These are phyloP conservation scores for Lepetodrilus schrolli DNA, from an alignment of 2,888 invertebrate species.

Conservation along the genomic window DNA sequence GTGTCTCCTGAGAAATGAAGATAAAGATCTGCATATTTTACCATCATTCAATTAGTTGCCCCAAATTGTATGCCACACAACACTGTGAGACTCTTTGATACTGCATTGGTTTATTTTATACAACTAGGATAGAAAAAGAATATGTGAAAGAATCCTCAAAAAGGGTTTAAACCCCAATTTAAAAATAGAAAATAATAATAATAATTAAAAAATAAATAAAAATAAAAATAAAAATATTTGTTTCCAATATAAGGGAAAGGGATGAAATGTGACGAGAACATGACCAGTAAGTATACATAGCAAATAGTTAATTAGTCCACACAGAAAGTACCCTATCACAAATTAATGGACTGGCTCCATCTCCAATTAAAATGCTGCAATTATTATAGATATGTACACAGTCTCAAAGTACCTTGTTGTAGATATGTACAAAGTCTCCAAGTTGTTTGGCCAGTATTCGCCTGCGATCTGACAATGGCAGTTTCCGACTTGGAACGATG, in stretches of 20 bases:
- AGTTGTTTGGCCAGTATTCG: conserved; percentile 75
- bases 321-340: background rate
- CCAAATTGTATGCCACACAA: no score
- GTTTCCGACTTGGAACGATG: conserved; percentile 72
- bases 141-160: no score
- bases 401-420: conserved; percentile 69
- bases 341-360: background rate
- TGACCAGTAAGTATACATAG: no score
- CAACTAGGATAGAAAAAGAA: no score
- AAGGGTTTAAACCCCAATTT: no score
- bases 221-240: no score
- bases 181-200: no score
- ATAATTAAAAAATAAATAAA: no score
- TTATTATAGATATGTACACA: background rate
- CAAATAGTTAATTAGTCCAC: background rate
- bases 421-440: conserved; percentile 75
- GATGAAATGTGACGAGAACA: no score
- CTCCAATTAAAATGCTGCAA: background rate
- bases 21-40: background rate
- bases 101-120: no score
- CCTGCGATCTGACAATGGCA: conserved; percentile 70
- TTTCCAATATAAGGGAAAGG: no score
- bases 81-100: no score
- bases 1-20: conserved; percentile 67
- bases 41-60: background rate